Evolutionary conservation across 2,797 vertebrate species (phyloP).

Genomic region (Rhabdomys pumilio): DNA sequence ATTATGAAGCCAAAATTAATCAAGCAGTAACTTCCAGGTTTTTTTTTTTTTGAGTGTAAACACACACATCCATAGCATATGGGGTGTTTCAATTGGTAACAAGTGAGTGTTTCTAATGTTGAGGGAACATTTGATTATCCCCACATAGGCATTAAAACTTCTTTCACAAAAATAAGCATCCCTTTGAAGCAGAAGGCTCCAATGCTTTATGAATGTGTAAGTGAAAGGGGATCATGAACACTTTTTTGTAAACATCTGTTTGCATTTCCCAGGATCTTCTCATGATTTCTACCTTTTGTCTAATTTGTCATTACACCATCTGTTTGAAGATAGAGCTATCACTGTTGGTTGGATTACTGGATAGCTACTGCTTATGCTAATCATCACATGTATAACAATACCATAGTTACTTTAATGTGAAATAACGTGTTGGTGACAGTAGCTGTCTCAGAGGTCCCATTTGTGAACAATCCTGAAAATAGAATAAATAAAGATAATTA

Average conservation of each 20-base stretch:
- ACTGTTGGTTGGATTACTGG: constrained; percentile 61
- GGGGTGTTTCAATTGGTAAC: constrained; percentile 46
- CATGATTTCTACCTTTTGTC: constrained; percentile 71
- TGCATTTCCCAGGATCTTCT: constrained; percentile 71
- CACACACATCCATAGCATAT: not conserved
- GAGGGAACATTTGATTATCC: constrained; percentile 59
- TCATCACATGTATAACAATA: constrained; percentile 39
- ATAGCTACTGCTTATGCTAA: constrained; percentile 66
- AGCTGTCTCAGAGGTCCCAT: constrained; percentile 14
- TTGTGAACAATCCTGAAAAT: constrained; percentile 51
- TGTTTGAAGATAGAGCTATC: constrained; percentile 78
- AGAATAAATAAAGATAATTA: constrained; percentile 13
- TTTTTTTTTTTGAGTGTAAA: not conserved
- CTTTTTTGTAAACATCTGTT: constrained; percentile 63
- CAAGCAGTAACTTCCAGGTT: not conserved
- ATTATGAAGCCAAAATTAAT: not conserved
- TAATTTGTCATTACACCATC: constrained; percentile 65
- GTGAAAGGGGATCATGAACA: constrained; percentile 48
- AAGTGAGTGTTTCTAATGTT: constrained; percentile 56
- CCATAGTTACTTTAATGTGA: constrained; percentile 73
- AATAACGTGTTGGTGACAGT: constrained; percentile 75
- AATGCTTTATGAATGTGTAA: constrained; percentile 52
- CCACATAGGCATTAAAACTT: constrained; percentile 62
- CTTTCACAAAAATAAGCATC: constrained; percentile 69
- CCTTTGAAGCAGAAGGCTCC: constrained; percentile 33